Evolutionary conservation across 2,797 vertebrate species (phyloP), one percentile per base, ranked within the genome.

Genomic region (Sebastolobus altivelis): DNA sequence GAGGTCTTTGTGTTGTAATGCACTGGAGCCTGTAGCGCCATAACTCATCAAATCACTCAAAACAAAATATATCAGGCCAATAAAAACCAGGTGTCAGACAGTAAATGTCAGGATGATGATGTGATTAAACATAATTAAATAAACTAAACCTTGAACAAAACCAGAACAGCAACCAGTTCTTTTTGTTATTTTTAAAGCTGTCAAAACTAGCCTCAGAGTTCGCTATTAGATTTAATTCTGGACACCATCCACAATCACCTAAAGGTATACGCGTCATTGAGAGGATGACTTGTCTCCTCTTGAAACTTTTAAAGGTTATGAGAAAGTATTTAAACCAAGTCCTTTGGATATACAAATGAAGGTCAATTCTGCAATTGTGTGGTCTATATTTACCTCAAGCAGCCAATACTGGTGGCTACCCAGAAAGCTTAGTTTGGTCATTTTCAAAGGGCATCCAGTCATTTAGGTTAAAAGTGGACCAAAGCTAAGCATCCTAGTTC

Each of bases 21-120:
- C 25, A 20, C n/a, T 33, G 25, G 18, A 68, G 16, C 9, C 3
- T 25, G 27, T 3, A 55, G 27, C 55, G 29, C 27, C 33, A 35
- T 29, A 55, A 79, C 54, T 84, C 35, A 72, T 40, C 61, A 74
- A 35, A 60, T 29, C 56, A 58, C 13, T 58, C 56, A 58, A 58
- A 58, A 58, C 29, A 0, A 60, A 59, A 59, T 59, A 31, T 33
- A 52, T n/a, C 1, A 46, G 8, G 20, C 58, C 58, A 18, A 33
- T 33, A 60, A 5, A n/a, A 16, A 61, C 12, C 59, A 61, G 31
- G 59, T 61, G 59, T 35, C 59, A 61, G 18, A 46, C 16, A 46
- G 16, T 46, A 46, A 46, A 46, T 46, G 0, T 18, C 16, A 46
- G 43, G 6, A 46, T 46, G 7, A 46, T 18, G 43, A 46, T 46